Conservation (phyloP, 2,797 vertebrate genomes). For the Macroramphosus scolopax region DNA sequence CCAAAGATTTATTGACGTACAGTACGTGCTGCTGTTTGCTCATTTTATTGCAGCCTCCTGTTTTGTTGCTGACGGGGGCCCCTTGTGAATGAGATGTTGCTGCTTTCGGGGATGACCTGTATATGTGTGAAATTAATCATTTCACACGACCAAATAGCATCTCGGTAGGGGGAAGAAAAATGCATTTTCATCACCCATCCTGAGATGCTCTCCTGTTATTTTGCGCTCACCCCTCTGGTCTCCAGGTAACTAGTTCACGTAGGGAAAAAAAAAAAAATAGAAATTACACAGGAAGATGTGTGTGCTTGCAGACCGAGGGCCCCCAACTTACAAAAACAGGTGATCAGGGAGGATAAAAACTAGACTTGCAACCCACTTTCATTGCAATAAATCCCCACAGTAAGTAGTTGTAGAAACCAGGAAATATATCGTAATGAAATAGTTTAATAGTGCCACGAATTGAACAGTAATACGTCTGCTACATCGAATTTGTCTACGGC, state of each 20-base stretch:
- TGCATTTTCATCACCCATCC: slow-evolving; percentile 67
- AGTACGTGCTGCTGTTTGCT: slow-evolving; percentile 71
- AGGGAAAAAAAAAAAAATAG: slow-evolving; percentile 9
- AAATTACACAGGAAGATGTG: slow-evolving; percentile 23
- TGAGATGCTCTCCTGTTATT: slow-evolving; percentile 50
- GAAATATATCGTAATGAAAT: too few relatives aligned
- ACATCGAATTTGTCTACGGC: slow-evolving; percentile 23
- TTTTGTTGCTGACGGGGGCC: slow-evolving; percentile 77
- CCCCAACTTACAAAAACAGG: slow-evolving; percentile 21
- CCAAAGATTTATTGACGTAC: slow-evolving; percentile 75
- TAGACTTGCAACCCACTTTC: too few relatives aligned
- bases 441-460: slow-evolving; percentile 12
- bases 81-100: slow-evolving; percentile 77
- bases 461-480: slow-evolving; percentile 26
- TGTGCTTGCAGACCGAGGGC: slow-evolving; percentile 21
- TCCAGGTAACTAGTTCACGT: slow-evolving; percentile 50
- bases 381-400: too few relatives aligned
- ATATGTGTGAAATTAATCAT: slow-evolving; percentile 80
- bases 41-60: slow-evolving; percentile 75
- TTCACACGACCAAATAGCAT: slow-evolving; percentile 71
- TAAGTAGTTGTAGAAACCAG: too few relatives aligned
- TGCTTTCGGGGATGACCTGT: slow-evolving; percentile 77
- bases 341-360: slow-evolving; percentile 11
- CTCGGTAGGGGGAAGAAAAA: slow-evolving; percentile 53
- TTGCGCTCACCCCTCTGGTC: slow-evolving; percentile 15